Evolutionary conservation across 2,797 vertebrate species (phyloP).

Genomic region (Aldrovandia affinis): DNA sequence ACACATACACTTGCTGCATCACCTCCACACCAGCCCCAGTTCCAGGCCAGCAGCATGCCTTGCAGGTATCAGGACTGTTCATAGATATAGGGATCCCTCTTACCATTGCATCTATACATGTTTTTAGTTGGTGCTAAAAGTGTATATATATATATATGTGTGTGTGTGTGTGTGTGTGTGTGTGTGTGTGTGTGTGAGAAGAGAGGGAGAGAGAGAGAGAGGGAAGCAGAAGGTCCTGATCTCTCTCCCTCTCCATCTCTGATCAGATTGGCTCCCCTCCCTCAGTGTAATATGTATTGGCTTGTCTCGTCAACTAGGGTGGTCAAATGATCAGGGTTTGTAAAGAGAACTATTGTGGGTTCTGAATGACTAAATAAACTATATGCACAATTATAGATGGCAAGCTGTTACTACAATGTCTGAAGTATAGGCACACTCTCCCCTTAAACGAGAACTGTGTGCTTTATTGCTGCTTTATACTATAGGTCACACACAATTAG

Average conservation of each 20-base stretch:
- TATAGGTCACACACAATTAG: not conserved
- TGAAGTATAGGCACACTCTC: not conserved
- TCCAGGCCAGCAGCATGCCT: not conserved
- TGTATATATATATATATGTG: not conserved
- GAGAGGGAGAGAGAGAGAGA: not conserved
- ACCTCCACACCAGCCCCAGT: not conserved
- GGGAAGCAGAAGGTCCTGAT: not conserved
- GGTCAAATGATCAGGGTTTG: not conserved
- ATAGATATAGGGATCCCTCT: too few relatives aligned
- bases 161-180: constrained; percentile 31
- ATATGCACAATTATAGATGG: constrained; percentile 2
- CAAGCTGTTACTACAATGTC: not conserved
- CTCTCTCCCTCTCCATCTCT: not conserved
- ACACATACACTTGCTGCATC: too few relatives aligned
- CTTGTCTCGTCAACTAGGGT: not conserved
- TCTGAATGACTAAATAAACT: not conserved
- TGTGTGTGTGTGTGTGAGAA: constrained; percentile 22
- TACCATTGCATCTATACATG: too few relatives aligned
- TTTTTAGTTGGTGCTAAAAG: constrained; percentile 17
- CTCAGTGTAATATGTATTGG: not conserved
- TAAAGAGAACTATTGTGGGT: not conserved
- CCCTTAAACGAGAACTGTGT: not conserved
- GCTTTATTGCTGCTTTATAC: not conserved
- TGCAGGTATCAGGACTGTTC: not conserved
- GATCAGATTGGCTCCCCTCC: not conserved